These are phyloP conservation scores for Chaetophractus vellerosus DNA, from an alignment of 2,797 vertebrate species.

Conservation along the genomic window DNA sequence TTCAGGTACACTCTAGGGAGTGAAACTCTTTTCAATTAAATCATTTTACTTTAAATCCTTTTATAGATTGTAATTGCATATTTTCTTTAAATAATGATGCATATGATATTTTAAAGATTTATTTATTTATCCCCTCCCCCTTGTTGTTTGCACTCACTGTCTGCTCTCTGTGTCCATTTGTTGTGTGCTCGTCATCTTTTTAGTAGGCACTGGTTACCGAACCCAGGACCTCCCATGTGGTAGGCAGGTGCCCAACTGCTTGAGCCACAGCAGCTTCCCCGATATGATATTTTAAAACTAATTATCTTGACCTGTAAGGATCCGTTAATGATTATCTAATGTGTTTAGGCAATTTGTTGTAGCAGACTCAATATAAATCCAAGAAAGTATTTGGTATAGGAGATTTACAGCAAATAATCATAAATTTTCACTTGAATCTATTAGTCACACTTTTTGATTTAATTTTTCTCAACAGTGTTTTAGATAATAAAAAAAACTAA, in stretches of 20 bases:
- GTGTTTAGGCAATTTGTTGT: background rate
- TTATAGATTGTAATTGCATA: background rate
- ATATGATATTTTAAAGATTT: background rate
- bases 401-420: background rate
- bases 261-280: too few relatives aligned
- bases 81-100: conserved; percentile 39
- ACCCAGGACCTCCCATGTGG: too few relatives aligned
- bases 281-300: background rate
- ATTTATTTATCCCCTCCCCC: too few relatives aligned
- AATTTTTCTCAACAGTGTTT: conserved; percentile 39
- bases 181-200: too few relatives aligned
- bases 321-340: background rate
- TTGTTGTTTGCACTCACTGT: too few relatives aligned
- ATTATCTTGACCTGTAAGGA: background rate
- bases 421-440: background rate
- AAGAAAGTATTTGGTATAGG: background rate
- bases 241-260: too few relatives aligned
- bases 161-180: too few relatives aligned
- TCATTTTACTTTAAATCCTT: background rate
- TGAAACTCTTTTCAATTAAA: conserved; percentile 43
- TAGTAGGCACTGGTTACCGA: background rate
- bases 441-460: conserved; percentile 18
- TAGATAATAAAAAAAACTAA: conserved; percentile 25
- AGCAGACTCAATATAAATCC: conserved; percentile 43
- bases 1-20: conserved; percentile 92